Evolutionary conservation across 2,113 vertebrate species (phyloP), one percentile per base, ranked within the genome.

Genomic region (Stegastes partitus): DNA sequence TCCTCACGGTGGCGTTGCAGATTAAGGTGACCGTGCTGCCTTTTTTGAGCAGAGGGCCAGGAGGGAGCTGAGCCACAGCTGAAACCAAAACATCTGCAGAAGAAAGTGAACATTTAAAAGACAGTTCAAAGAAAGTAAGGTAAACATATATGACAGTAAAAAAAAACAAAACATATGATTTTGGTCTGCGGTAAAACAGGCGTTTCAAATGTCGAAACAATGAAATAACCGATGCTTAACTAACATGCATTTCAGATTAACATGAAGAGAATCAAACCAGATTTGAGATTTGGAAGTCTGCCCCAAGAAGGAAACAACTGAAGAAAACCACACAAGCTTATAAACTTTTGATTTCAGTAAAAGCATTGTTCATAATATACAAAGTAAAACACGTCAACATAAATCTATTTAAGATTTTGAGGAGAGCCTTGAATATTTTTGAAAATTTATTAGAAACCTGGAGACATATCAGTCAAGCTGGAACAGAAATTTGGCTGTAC

Each of bases 11-110:
- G 67, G 95, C 82, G 68, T 97, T 97, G 89, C 97, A 98, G 64
- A 96, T 84, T 37, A 98, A 57, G 9, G 93, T 92, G 26, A 96
- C 89, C 0, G 95, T 97, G 89, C 94, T 95, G 22, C 96, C 96
- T 0, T 94, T 91, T 82, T 96, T 96, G 31, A 97, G 87, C 0
- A 95, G 82, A 7, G 95, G 91, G 0, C 93, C 94, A 0, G 83
- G 92, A 0, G 93, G 85, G 0, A 96, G 87, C 86, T 89, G 91
- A 0, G 94, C 94, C 42, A 59, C 78, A 0, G 94, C 95, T 1
- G 89, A 85, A 0, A 97, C 94, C 5, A 82, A 77, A 37, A 96
- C 94, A 0, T 95, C 96, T 98, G 91, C 0, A 26, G 31, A 19
- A 28, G 31, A 51, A 37, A 55, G 2, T 7, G 45, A 2, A 47